Percentiles rank a stretch among this genome's conserved stretches.
Evolutionary conservation across 2,888 invertebrate genomes (phyloP).

Genomic region (Ecliptopera silaceata): DNA sequence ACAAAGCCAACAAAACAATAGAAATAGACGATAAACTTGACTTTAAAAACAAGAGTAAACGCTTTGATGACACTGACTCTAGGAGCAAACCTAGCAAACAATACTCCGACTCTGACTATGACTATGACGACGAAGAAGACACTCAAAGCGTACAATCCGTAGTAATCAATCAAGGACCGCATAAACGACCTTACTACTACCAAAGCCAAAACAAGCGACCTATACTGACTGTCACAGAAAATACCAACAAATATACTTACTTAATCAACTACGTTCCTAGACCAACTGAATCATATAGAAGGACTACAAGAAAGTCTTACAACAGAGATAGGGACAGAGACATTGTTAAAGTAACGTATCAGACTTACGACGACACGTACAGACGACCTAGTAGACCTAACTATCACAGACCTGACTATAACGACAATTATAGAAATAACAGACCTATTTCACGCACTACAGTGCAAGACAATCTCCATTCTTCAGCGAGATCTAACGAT

Average conservation of each 20-base stretch:
- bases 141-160: conserved; percentile 73
- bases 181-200: conserved; percentile 65
- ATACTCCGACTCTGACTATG: conserved; percentile 60
- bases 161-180: conserved; percentile 65
- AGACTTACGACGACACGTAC: conserved; percentile 76
- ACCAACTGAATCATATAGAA: conserved; percentile 76
- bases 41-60: conserved; percentile 76
- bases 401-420: conserved; percentile 57
- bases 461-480: conserved; percentile 47
- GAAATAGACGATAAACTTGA: conserved; percentile 84
- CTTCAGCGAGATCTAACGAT: conserved; percentile 73
- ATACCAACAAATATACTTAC: conserved; percentile 77
- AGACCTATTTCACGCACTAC: conserved; percentile 54
- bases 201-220: conserved; percentile 51
- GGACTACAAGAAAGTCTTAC: conserved; percentile 61
- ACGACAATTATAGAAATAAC: conserved; percentile 57
- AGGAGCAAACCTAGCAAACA: conserved; percentile 54
- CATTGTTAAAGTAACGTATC: conserved; percentile 77
- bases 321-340: conserved; percentile 62
- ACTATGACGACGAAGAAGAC: conserved; percentile 45
- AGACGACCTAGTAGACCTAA: conserved; percentile 69
- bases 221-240: conserved; percentile 75
- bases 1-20: conserved; percentile 48
- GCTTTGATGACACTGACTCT: conserved; percentile 60
- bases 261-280: conserved; percentile 79